phyloP scores from a whole-genome alignment of 2,797 vertebrate species.

The Chaunax sp. region DNA sequence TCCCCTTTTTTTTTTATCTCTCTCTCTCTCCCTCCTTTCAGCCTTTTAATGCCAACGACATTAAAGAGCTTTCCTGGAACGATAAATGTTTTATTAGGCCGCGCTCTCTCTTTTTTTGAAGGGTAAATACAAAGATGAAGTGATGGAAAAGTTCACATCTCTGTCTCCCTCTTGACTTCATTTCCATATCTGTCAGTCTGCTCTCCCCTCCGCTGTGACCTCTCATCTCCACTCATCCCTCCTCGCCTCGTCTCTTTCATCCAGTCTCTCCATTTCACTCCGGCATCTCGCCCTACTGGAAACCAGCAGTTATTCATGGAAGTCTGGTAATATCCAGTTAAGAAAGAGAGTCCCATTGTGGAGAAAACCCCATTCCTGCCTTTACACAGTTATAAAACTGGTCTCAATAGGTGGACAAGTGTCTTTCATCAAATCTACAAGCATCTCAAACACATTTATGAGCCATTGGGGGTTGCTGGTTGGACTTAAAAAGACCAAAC shows the following conservation, averaged over 20 bases:
- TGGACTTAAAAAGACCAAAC: constrained; percentile 63
- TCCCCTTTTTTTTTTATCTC: constrained; percentile 47
- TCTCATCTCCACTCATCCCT: constrained; percentile 61
- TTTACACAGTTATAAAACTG: constrained; percentile 22
- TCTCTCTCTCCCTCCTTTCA: constrained; percentile 48
- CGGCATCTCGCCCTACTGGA: constrained; percentile 42
- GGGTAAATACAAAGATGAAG: constrained; percentile 82
- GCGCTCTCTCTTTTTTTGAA: constrained; percentile 72
- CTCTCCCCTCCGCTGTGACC: constrained; percentile 62
- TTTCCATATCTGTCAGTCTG: constrained; percentile 80
- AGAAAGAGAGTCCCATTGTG: constrained; percentile 15
- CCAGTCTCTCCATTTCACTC: constrained; percentile 39
- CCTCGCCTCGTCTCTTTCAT: constrained; percentile 59
- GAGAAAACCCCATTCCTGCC: constrained; percentile 19
- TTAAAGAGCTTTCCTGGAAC: constrained; percentile 81
- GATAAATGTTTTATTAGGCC: constrained; percentile 85
- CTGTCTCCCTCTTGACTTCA: constrained; percentile 66
- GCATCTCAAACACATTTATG: constrained; percentile 45
- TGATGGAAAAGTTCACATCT: constrained; percentile 69
- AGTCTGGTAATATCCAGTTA: constrained; percentile 29
- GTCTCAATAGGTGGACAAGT: constrained; percentile 42
- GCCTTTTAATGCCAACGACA: constrained; percentile 79
- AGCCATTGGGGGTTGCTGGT: constrained; percentile 38
- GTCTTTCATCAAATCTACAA: constrained; percentile 58
- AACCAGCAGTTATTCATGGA: constrained; percentile 57